These are phyloP conservation scores for Platerodrilus igneus DNA, from an alignment of 2,888 invertebrate species.

Conservation along the genomic window DNA sequence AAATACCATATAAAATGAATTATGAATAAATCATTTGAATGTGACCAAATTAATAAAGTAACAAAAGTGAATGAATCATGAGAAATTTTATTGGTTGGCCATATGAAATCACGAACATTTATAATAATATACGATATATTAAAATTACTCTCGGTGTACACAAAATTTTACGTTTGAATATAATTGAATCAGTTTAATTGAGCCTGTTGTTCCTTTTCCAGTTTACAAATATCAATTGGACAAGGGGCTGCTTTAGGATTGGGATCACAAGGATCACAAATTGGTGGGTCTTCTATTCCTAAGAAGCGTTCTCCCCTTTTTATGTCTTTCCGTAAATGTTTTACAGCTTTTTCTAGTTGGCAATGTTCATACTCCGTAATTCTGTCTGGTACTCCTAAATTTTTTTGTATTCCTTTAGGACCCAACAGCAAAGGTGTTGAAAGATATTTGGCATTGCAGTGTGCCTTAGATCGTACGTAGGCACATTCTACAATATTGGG, in stretches of 20 bases:
- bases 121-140: too few relatives aligned
- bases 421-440: constrained; percentile 42
- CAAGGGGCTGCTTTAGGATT: constrained; percentile 33
- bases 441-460: constrained; percentile 40
- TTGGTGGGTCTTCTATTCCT: constrained; percentile 33
- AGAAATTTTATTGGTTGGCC: too few relatives aligned
- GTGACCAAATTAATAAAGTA: too few relatives aligned
- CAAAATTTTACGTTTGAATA: too few relatives aligned
- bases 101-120: too few relatives aligned
- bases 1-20: too few relatives aligned
- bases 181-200: too few relatives aligned
- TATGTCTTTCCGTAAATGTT: constrained; percentile 36
- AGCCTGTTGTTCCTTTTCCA: too few relatives aligned
- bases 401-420: constrained; percentile 38
- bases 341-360: constrained; percentile 40
- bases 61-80: too few relatives aligned
- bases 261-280: constrained; percentile 39
- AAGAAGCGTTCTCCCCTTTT: constrained; percentile 38
- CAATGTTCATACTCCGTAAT: constrained; percentile 42
- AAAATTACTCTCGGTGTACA: too few relatives aligned
- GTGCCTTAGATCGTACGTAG: constrained; percentile 39
- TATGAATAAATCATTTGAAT: too few relatives aligned
- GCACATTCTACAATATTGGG: constrained; percentile 41
- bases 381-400: constrained; percentile 42
- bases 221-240: constrained; percentile 33